phyloP scores from a whole-genome alignment of 2,113 vertebrate species.

The Ranitomeya variabilis region DNA sequence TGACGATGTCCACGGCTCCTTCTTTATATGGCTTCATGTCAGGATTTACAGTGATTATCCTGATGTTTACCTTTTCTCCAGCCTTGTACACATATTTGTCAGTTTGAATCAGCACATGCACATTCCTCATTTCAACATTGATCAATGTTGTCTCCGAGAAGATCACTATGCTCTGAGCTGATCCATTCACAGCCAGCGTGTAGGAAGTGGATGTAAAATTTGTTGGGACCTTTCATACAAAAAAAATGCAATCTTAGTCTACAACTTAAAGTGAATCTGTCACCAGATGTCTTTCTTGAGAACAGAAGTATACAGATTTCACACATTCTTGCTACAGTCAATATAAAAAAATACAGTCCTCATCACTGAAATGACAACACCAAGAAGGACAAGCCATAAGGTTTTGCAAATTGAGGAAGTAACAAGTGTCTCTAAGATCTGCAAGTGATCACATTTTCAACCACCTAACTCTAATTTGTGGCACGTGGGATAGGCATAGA shows the following conservation, averaged over 20 bases:
- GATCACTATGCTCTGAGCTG: neutral
- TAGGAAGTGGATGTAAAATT: neutral
- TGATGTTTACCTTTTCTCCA: conserved; percentile 69
- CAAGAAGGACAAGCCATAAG: too few relatives aligned
- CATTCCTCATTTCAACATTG: conserved; percentile 51
- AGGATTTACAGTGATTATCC: conserved; percentile 62
- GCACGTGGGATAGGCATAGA: too few relatives aligned
- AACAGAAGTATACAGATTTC: too few relatives aligned
- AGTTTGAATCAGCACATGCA: conserved; percentile 71
- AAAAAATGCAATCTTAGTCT: neutral
- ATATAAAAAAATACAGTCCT: too few relatives aligned
- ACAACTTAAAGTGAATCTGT: neutral
- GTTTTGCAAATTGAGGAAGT: too few relatives aligned
- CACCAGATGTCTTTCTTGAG: too few relatives aligned
- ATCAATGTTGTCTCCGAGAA: conserved; percentile 69
- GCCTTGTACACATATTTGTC: conserved; percentile 70
- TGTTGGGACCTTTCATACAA: neutral
- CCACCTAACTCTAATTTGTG: too few relatives aligned
- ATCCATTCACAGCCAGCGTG: conserved; percentile 16
- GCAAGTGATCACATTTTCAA: too few relatives aligned
- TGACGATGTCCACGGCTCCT: conserved; percentile 60
- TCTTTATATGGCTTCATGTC: conserved; percentile 61
- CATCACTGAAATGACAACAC: too few relatives aligned
- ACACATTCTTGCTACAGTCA: too few relatives aligned
- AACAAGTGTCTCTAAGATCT: too few relatives aligned